phyloP scores from a whole-genome alignment of 2,888 invertebrate genomes.

The Lottia scabra region DNA sequence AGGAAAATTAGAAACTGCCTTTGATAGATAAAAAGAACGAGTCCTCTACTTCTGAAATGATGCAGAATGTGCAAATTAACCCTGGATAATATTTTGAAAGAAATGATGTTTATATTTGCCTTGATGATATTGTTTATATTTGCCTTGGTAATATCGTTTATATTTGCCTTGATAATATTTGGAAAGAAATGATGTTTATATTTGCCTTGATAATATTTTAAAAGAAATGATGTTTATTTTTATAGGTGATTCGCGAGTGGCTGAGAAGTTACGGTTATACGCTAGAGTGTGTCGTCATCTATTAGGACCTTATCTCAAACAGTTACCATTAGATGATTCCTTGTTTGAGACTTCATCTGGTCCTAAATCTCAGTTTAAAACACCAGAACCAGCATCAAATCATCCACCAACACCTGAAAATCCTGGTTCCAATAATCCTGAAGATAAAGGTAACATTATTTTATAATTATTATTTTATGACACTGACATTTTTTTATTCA shows the following conservation, averaged over 20 bases:
- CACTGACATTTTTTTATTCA: too few relatives aligned
- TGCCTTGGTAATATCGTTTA: too few relatives aligned
- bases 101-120: too few relatives aligned
- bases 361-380: slow-evolving; percentile 35
- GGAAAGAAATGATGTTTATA: too few relatives aligned
- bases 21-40: too few relatives aligned
- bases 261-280: slow-evolving; percentile 87
- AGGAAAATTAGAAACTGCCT: too few relatives aligned
- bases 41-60: too few relatives aligned
- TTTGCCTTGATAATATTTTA: background rate
- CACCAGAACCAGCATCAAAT: slow-evolving; percentile 37
- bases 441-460: slow-evolving; percentile 21
- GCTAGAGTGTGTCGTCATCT: slow-evolving; percentile 84
- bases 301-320: slow-evolving; percentile 81
- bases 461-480: too few relatives aligned
- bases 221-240: background rate
- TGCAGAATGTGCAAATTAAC: too few relatives aligned
- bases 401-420: slow-evolving; percentile 41
- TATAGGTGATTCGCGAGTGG: slow-evolving; percentile 78
- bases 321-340: slow-evolving; percentile 80
- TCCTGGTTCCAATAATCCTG: slow-evolving; percentile 28
- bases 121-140: too few relatives aligned
- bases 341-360: slow-evolving; percentile 45
- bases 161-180: too few relatives aligned
- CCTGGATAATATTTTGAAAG: too few relatives aligned